Evolutionary conservation across 1,140 invertebrate species (phyloP), one percentile per base, ranked within the genome.

Genomic region (Heliconius hewitsoni): DNA sequence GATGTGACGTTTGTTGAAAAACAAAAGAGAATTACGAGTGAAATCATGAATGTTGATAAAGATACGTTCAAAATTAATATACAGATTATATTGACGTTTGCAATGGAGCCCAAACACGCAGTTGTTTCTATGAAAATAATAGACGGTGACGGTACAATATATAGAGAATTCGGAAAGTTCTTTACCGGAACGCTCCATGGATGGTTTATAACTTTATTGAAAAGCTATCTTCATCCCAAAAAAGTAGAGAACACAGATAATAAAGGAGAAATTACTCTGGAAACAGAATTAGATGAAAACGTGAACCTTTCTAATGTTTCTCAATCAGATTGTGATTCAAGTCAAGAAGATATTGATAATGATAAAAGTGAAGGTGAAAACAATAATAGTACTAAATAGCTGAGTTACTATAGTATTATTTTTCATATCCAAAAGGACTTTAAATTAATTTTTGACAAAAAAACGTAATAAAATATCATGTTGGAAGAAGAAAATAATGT

Each of bases 151-250:
- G 16, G 81, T 9, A 74, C 76, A 0, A 74, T 73, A 1, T 93
- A 87, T 75, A 78, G 78, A 13, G 85, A 90, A 8, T 92, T 92
- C 71, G 91, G 89, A 6, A 89, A 84, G 71, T 92, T 90, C 77
- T 90, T 88, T 82, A 52, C 83, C 11, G 23, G 23, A 66, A 30
- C 23, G 16, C 60, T 89, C n/a, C 84, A 86, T 34, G 75, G 60
- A 19, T 93, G 90, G 91, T 82, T 87, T 18, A 55, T 77, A 6
- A 57, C 74, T 1, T 73, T 89, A 71, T 39, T 91, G n/a, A 84
- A 71, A 42, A 83, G 81, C 11, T 74, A 83, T 39, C 73, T 77
- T 66, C 77, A 13, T 79, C 80, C 4, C 5, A 55, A 78, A 19
- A 74, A 77, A 27, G 83, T 60, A 80, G 80, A 66, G 74, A 74